A percentile compares a stretch with the other conserved stretches of the same genome.
These are phyloP conservation scores for Andrena flavipes DNA, from an alignment of 2,888 invertebrate species.

Conservation along the genomic window DNA sequence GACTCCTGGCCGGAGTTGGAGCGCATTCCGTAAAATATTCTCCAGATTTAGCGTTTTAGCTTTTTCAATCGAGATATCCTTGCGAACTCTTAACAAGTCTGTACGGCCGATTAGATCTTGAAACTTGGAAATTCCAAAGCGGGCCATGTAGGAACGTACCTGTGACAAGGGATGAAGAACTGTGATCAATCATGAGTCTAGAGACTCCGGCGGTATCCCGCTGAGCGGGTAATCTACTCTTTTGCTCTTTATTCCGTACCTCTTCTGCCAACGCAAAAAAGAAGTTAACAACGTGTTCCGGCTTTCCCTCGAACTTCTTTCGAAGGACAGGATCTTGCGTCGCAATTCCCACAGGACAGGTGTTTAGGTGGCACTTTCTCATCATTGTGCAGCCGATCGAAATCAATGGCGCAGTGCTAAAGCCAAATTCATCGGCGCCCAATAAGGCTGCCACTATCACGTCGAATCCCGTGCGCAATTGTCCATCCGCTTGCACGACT, in stretches of 20 bases:
- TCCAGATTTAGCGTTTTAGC: conserved; percentile 94
- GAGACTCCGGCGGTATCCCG: too few species aligned
- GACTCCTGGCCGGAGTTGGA: conserved; percentile 94
- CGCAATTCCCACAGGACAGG: conserved; percentile 99
- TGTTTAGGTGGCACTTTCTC: conserved; percentile 99
- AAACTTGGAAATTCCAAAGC: conserved; percentile 94
- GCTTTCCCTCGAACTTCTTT: conserved; percentile 98
- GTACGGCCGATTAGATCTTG: conserved; percentile 97
- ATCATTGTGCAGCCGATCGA: conserved; percentile 99
- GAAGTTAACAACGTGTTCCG: conserved; percentile 98
- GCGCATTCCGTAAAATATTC: conserved; percentile 94
- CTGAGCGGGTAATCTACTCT: too few species aligned
- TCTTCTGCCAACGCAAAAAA: conserved; percentile 99
- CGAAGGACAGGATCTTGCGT: conserved; percentile 98
- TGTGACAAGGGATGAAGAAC: conserved; percentile 76
- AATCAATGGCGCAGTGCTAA: conserved; percentile 99
- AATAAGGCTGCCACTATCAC: conserved; percentile 97
- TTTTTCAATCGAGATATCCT: conserved; percentile 90
- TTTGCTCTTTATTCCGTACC: conserved; percentile 85
- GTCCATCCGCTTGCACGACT: conserved; percentile 98
- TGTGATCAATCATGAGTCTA: too few species aligned
- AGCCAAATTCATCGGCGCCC: conserved; percentile 99
- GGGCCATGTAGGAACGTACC: conserved; percentile 96
- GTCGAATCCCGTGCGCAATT: conserved; percentile 97
- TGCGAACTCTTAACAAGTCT: conserved; percentile 92